Conservation (phyloP, 2,888 invertebrate species). For the Baccha elongata region DNA sequence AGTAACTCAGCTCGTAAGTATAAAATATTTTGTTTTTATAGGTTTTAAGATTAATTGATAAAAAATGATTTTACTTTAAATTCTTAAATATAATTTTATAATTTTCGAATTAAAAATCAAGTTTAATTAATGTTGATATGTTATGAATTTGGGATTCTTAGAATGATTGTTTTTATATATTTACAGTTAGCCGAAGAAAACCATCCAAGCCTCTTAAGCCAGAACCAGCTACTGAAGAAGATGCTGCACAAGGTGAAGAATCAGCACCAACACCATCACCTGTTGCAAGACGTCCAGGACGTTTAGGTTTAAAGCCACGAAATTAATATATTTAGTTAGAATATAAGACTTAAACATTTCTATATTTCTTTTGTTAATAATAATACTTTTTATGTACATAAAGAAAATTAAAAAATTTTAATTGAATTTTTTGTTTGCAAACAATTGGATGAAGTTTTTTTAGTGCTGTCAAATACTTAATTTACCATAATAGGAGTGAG, state of each 20-base stretch:
- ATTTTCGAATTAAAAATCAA: no score
- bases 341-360: constrained; percentile 56
- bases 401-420: constrained; percentile 51
- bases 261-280: constrained; percentile 76
- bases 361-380: constrained; percentile 68
- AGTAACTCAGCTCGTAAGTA: constrained; percentile 79
- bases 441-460: no score
- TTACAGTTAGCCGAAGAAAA: constrained; percentile 79
- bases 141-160: no score
- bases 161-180: no score
- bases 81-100: no score
- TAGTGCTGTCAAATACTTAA: no score
- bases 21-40: not conserved
- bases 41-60: no score
- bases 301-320: constrained; percentile 80
- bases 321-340: constrained; percentile 75
- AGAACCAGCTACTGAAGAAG: constrained; percentile 78
- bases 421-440: constrained; percentile 1
- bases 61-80: no score
- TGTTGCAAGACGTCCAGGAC: constrained; percentile 78
- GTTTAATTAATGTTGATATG: no score
- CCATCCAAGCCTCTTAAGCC: constrained; percentile 77
- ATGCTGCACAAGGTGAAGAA: constrained; percentile 79
- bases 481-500: no score
- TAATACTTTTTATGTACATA: constrained; percentile 72